A percentile compares a stretch with the other conserved stretches of the same genome.
Evolutionary conservation across 2,888 invertebrate species (phyloP).

Genomic region (Molanna angustata): DNA sequence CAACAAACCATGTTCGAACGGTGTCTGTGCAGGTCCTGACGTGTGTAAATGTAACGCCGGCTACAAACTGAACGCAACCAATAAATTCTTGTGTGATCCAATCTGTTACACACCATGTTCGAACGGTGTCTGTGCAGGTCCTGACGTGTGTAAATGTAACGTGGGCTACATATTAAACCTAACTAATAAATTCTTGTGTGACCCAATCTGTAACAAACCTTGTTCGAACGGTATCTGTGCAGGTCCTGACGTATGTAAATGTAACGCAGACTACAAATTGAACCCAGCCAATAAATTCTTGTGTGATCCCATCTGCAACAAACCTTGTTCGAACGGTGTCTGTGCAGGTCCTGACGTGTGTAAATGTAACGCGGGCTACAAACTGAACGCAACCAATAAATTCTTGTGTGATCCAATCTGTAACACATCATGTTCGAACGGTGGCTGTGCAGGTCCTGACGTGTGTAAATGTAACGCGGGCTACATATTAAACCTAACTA

Average conservation of each 20-base stretch:
- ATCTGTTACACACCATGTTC: not conserved
- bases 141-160: constrained; percentile 1
- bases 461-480: too few relatives aligned
- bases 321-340: constrained; percentile 34
- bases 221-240: constrained; percentile 31
- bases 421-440: too few relatives aligned
- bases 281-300: not conserved
- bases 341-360: constrained; percentile 35
- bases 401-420: too few relatives aligned
- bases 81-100: not conserved
- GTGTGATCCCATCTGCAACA: constrained; percentile 33
- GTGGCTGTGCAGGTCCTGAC: not conserved
- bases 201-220: not conserved
- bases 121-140: not conserved
- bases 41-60: not conserved
- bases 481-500: too few relatives aligned
- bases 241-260: constrained; percentile 33
- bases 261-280: constrained; percentile 28
- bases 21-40: not conserved
- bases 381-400: not conserved
- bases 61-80: not conserved
- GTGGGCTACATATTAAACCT: not conserved
- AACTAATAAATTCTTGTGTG: not conserved
- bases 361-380: constrained; percentile 33
- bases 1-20: not conserved